phyloP scores from a whole-genome alignment of 53 echinoderm and acorn worm species.

The Holothuria leucospilota region DNA sequence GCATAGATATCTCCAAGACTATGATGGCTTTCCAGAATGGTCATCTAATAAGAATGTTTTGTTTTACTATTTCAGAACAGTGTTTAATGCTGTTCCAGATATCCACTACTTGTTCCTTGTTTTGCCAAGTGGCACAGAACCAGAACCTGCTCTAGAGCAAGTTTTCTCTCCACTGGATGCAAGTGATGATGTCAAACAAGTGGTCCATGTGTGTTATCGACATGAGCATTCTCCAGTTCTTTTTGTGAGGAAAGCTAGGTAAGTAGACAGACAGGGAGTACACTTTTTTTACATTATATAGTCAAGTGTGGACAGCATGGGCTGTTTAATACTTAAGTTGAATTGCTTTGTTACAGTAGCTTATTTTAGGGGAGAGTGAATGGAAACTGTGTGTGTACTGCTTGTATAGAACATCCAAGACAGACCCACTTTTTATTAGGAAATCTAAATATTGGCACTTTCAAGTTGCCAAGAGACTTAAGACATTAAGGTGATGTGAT shows the following conservation, averaged over 20 bases:
- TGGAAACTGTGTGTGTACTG: no score
- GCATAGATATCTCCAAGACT: no score
- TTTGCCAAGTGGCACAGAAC: constrained; percentile 75
- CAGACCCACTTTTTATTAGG: no score
- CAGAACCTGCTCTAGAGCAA: constrained; percentile 81
- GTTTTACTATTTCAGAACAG: constrained; percentile 71
- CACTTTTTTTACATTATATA: no score
- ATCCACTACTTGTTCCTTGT: constrained; percentile 93
- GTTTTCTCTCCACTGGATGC: constrained; percentile 74
- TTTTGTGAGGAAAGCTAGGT: constrained; percentile 97
- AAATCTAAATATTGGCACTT: no score
- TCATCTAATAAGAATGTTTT: background rate
- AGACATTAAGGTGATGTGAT: no score
- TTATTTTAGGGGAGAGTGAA: no score
- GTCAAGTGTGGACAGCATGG: background rate
- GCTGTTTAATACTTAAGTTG: no score
- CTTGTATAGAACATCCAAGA: no score
- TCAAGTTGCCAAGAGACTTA: no score
- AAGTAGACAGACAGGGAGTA: background rate
- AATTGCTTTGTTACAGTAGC: no score
- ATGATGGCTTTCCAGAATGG: no score
- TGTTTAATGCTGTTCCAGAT: constrained; percentile 98
- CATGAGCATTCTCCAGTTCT: constrained; percentile 90
- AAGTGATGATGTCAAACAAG: constrained; percentile 67
- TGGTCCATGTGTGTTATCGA: constrained; percentile 87